These are phyloP conservation scores for Halictus rubicundus DNA, from an alignment of 1,140 invertebrate genomes.

Conservation along the genomic window DNA sequence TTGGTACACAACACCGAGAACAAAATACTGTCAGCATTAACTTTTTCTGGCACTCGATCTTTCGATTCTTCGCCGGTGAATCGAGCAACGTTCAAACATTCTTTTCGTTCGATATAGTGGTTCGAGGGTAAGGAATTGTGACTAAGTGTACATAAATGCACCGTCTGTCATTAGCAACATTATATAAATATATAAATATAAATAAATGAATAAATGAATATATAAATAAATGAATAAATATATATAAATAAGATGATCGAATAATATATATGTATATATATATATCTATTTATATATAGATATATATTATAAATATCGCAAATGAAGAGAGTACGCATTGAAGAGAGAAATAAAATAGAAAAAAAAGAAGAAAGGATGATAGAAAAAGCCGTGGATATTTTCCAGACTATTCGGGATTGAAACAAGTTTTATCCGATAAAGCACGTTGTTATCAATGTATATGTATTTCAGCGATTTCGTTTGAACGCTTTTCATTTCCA, in stretches of 20 bases:
- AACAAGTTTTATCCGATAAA: slow-evolving; percentile 43
- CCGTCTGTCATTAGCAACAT: slow-evolving; percentile 75
- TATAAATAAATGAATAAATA: slow-evolving; percentile 61
- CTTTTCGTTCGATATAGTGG: slow-evolving; percentile 45
- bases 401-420: slow-evolving; percentile 53
- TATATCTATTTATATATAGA: slow-evolving; percentile 64
- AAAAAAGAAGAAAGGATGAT: too few relatives aligned
- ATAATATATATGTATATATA: slow-evolving; percentile 49
- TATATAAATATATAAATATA: slow-evolving; percentile 71
- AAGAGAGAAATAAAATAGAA: background rate
- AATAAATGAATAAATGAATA: slow-evolving; percentile 59
- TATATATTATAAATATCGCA: slow-evolving; percentile 65
- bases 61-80: slow-evolving; percentile 6
- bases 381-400: slow-evolving; percentile 61
- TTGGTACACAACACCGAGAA: background rate
- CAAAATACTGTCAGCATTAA: background rate
- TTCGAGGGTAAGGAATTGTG: slow-evolving; percentile 73
- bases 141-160: slow-evolving; percentile 79
- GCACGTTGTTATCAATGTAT: slow-evolving; percentile 15
- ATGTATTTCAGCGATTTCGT: slow-evolving; percentile 39
- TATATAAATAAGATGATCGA: background rate
- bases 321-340: slow-evolving; percentile 58
- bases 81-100: slow-evolving; percentile 1
- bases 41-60: background rate
- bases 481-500: slow-evolving; percentile 54